phyloP scores from a whole-genome alignment of 1,140 invertebrate genomes.

The Steinernema khuongi region DNA sequence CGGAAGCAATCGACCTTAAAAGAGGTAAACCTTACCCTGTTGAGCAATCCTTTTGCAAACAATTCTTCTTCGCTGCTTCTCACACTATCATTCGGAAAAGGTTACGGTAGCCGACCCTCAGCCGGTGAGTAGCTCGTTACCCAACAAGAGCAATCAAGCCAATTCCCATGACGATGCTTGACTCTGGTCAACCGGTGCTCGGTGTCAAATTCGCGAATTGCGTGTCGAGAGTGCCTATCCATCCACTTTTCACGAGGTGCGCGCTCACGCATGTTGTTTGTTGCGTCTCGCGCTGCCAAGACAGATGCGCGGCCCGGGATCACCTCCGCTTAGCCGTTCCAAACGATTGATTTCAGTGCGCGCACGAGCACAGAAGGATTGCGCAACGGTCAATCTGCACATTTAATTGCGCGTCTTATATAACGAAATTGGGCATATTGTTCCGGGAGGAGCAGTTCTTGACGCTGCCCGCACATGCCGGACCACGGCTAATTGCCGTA shows the following conservation, averaged over 20 bases:
- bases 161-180: background rate
- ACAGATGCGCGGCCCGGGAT: background rate
- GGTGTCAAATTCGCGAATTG: conserved; percentile 14
- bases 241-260: background rate
- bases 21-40: too few relatives aligned
- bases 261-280: background rate
- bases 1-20: too few relatives aligned
- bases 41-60: too few relatives aligned
- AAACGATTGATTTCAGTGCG: conserved; percentile 3
- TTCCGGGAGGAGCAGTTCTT: conserved; percentile 2
- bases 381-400: conserved; percentile 16
- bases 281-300: background rate
- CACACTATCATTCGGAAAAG: too few relatives aligned
- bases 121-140: too few relatives aligned
- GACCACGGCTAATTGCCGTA: conserved; percentile 14
- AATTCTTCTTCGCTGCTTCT: too few relatives aligned
- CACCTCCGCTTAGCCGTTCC: background rate
- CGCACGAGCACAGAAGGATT: background rate
- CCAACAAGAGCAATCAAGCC: background rate
- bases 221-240: conserved; percentile 4
- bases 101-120: background rate
- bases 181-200: background rate
- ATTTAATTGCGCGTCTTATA: conserved; percentile 15
- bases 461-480: background rate
- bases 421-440: conserved; percentile 17